These are phyloP conservation scores for Bursaphelenchus okinawaensis DNA, from an alignment of 2,888 invertebrate species.

Conservation along the genomic window DNA sequence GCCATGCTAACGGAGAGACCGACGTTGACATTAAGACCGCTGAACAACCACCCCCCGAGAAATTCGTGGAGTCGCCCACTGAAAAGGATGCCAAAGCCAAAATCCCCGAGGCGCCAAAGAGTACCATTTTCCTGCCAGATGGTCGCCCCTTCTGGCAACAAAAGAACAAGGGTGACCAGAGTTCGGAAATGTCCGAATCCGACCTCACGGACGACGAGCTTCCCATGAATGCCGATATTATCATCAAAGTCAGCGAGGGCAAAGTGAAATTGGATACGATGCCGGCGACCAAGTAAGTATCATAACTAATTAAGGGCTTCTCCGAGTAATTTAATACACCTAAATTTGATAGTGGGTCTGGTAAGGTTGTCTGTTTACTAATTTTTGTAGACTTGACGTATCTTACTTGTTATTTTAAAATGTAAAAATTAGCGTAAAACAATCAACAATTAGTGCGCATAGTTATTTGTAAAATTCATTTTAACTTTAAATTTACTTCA, in stretches of 20 bases:
- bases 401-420: no score
- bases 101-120: conserved; percentile 11
- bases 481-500: no score
- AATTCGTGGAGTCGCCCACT: no score
- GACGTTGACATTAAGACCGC: neutral
- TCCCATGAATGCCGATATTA: conserved; percentile 31
- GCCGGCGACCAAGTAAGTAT: conserved; percentile 16
- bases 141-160: conserved; percentile 23
- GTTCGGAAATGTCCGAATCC: conserved; percentile 11
- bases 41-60: no score
- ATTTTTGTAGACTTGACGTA: no score
- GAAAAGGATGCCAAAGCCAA: no score
- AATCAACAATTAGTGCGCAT: no score
- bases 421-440: no score
- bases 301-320: neutral
- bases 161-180: conserved; percentile 5
- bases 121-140: conserved; percentile 11
- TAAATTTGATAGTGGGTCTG: neutral
- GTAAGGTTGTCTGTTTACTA: no score
- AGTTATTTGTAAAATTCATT: no score
- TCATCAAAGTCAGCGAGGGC: conserved; percentile 21
- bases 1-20: neutral
- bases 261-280: conserved; percentile 23
- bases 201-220: conserved; percentile 26
- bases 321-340: neutral